Evolutionary conservation across 2,113 vertebrate genomes (phyloP), one percentile per base, ranked within the genome.

Genomic region (Mystacornis crossleyi): DNA sequence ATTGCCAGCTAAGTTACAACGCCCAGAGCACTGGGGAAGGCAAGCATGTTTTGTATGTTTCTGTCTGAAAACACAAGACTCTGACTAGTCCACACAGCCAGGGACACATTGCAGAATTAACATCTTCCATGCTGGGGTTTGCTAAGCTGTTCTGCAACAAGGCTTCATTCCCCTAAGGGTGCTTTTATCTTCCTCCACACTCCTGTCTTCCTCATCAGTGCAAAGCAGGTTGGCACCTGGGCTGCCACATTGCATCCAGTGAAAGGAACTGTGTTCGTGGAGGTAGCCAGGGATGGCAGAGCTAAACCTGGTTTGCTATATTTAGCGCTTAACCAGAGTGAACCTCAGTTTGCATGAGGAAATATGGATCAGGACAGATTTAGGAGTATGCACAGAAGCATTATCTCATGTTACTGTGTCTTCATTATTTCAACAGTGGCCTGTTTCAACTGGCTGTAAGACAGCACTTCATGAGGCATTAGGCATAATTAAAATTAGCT

Each of bases 401-500:
- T 93, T 92, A 88, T 95, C 43, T 84, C 90, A 78, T 38, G 23
- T 71, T 94, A 86, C 48, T 66, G 18, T 29, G 51, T 90, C 69
- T 86, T 92, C 64, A 40, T 93, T 94, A 69, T 74, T 97, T 90
- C 79, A 91, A 28, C 43, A 60, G 34, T 81, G 80, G 51, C 91
- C 86, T 95, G 83, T 95, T 96, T 89, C 84, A 96, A 73, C 81
- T 31, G 84, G 89, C 86, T 94, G 48, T 74, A 60, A 88, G 53
- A 89, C 33, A 92, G 82, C 64, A 45, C 28, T 96, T 92, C 36
- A 34, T 83, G 60, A 96, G 53, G 57, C 61, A 78, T 95, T 81
- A 86, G 43, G 24, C 4, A 0, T 86, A 95, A 94, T 90, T 96
- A 78, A 90, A 89, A 92, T 67, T 78, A 92, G 50, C n/a, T 81